Evolutionary conservation across 2,797 vertebrate species (phyloP).

Genomic region (Helicolenus hilgendorfi): DNA sequence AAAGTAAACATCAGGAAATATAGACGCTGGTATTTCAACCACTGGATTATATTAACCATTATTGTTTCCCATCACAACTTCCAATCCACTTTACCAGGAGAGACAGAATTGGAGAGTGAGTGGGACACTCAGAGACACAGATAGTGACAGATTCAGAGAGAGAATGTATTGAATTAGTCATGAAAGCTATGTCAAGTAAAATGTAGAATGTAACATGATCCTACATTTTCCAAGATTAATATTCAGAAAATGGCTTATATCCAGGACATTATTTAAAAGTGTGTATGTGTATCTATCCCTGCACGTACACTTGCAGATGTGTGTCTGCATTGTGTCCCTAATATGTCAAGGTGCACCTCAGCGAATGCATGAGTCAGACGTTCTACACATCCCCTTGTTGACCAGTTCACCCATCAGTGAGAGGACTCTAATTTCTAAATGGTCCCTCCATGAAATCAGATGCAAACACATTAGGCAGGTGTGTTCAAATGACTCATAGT

Average conservation of each 20-base stretch:
- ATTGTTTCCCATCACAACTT: not conserved
- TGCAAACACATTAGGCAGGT: conserved; percentile 52
- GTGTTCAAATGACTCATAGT: conserved; percentile 42
- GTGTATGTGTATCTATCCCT: not conserved
- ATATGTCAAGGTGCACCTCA: conserved; percentile 20
- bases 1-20: not conserved
- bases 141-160: conserved; percentile 3
- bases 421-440: conserved; percentile 56
- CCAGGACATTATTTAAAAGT: conserved; percentile 9
- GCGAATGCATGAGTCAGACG: not conserved
- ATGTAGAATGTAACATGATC: conserved; percentile 7
- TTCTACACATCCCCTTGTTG: conserved; percentile 26
- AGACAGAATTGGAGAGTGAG: not conserved
- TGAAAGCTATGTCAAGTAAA: not conserved
- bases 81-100: not conserved
- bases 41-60: not conserved
- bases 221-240: not conserved
- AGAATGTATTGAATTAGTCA: not conserved
- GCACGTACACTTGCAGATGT: not conserved
- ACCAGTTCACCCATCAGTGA: conserved; percentile 40
- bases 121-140: not conserved
- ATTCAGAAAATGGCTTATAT: not conserved
- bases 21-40: not conserved
- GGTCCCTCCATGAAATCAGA: conserved; percentile 45
- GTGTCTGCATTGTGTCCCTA: not conserved